phyloP scores from a whole-genome alignment of 2,888 invertebrate genomes.

The Trichopoda pennipes region DNA sequence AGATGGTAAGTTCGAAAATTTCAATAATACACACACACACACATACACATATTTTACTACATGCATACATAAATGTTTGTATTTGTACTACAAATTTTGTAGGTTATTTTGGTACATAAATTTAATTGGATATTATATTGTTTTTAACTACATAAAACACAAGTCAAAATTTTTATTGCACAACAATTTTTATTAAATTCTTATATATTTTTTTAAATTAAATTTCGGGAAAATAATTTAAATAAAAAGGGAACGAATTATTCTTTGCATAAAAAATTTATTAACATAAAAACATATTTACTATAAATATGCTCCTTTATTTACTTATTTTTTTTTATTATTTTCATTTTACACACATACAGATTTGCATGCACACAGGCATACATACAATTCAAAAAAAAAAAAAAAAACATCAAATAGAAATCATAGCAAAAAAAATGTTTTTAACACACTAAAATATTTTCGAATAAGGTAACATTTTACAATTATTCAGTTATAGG shows the following conservation, averaged over 20 bases:
- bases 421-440: constrained; percentile 49
- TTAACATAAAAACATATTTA: constrained; percentile 35
- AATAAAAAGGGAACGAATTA: constrained; percentile 58
- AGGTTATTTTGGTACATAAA: too few species aligned
- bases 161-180: constrained; percentile 21
- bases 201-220: constrained; percentile 56
- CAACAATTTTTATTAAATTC: constrained; percentile 64
- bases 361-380: background rate
- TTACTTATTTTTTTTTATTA: constrained; percentile 25
- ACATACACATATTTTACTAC: too few species aligned
- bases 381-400: too few species aligned
- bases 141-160: constrained; percentile 41
- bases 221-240: constrained; percentile 53
- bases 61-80: too few species aligned
- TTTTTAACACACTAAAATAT: background rate
- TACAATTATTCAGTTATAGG: background rate
- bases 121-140: constrained; percentile 8
- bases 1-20: too few species aligned
- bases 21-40: too few species aligned
- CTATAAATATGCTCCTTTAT: constrained; percentile 8
- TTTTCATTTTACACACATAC: constrained; percentile 2
- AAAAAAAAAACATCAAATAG: constrained; percentile 60
- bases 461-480: constrained; percentile 16
- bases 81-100: too few species aligned
- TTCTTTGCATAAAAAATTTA: constrained; percentile 56